Evolutionary conservation across 2,797 vertebrate species (phyloP).

Genomic region (Chelonia mydas): DNA sequence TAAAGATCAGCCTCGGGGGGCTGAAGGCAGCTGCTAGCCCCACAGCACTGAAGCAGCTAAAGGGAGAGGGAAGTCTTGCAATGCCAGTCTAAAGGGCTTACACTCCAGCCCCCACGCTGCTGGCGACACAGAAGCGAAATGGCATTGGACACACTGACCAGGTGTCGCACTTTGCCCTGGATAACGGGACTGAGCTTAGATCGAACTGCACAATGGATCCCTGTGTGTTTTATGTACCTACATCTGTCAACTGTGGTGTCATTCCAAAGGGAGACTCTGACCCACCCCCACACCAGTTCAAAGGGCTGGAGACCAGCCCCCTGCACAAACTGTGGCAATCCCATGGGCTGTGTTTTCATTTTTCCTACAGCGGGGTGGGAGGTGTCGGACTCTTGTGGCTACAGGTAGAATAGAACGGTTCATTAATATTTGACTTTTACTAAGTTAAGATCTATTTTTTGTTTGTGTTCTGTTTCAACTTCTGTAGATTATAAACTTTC

Average conservation of each 20-base stretch:
- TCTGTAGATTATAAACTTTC: constrained; percentile 85
- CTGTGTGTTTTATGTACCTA: constrained; percentile 50
- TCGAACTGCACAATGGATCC: constrained; percentile 57
- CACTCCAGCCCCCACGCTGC: constrained; percentile 68
- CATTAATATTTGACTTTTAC: constrained; percentile 80
- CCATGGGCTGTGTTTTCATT: constrained; percentile 33
- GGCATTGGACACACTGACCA: constrained; percentile 45
- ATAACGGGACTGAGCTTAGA: constrained; percentile 36
- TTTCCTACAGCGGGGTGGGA: constrained; percentile 16
- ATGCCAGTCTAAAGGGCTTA: constrained; percentile 64
- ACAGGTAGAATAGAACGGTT: constrained; percentile 78
- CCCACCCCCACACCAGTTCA: constrained; percentile 11
- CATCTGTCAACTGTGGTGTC: constrained; percentile 33
- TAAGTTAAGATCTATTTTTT: constrained; percentile 85
- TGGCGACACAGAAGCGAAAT: constrained; percentile 63
- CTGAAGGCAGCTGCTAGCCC: constrained; percentile 50
- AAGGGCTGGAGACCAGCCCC: constrained; percentile 20
- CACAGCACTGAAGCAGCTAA: constrained; percentile 62
- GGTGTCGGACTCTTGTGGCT: constrained; percentile 60
- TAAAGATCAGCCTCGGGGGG: constrained; percentile 15
- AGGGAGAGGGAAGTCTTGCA: constrained; percentile 18
- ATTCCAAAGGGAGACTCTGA: constrained; percentile 45
- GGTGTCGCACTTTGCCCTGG: constrained; percentile 50
- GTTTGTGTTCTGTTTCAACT: constrained; percentile 83
- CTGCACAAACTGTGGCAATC: constrained; percentile 7